A percentile compares a stretch with the other conserved stretches of the same genome.
phyloP scores from a whole-genome alignment of 2,113 vertebrate genomes.

The Eonycteris spelaea region DNA sequence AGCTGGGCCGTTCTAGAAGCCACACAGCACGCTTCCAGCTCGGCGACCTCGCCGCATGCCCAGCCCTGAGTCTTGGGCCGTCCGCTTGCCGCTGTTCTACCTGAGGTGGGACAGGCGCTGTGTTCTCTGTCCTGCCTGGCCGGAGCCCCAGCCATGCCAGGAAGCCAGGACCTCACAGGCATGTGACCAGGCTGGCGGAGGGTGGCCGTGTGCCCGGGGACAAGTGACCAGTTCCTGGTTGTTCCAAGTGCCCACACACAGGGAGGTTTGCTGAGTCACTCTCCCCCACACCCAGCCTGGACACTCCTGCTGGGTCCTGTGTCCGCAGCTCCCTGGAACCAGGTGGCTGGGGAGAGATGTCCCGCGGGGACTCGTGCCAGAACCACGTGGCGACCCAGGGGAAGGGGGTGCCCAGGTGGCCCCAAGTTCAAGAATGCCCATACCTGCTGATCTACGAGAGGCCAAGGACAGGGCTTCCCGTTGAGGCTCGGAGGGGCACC shows the following conservation, averaged over 20 bases:
- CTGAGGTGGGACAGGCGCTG: background rate
- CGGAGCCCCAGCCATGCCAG: background rate
- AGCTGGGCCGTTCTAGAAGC: background rate
- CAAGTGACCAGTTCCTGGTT: background rate
- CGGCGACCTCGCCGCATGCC: accelerated
- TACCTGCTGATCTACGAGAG: accelerated
- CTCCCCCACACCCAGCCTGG: background rate
- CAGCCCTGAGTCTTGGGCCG: background rate
- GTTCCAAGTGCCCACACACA: background rate
- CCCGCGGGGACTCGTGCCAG: accelerated
- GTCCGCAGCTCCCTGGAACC: background rate
- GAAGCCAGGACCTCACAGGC: background rate
- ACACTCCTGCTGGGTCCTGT: background rate
- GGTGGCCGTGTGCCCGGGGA: background rate
- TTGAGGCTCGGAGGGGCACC: accelerated
- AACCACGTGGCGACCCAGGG: accelerated
- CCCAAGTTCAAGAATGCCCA: accelerated
- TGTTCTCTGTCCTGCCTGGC: background rate
- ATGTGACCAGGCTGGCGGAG: background rate
- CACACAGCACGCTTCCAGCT: background rate
- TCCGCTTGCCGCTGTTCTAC: background rate
- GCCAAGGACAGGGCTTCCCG: accelerated
- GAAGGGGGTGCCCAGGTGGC: no score
- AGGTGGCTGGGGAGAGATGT: accelerated
- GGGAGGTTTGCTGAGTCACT: conserved; percentile 38